Evolutionary conservation across 2,113 vertebrate species (phyloP).

Genomic region (Todiramphus saurophagus): DNA sequence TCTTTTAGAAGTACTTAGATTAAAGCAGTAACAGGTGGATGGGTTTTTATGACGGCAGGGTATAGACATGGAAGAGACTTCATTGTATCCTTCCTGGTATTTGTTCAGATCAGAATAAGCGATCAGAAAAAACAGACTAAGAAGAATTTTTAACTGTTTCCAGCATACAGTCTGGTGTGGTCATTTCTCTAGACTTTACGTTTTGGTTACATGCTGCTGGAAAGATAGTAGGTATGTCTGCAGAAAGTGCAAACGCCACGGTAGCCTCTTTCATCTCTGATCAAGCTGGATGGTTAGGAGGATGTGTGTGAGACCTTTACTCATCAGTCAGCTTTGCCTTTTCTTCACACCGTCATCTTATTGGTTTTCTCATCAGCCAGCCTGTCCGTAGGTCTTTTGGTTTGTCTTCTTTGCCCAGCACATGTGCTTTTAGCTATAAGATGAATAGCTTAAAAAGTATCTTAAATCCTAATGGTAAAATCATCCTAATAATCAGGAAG

Average conservation of each 20-base stretch:
- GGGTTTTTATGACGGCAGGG: not conserved
- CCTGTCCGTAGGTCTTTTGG: not conserved
- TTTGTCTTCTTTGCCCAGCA: not conserved
- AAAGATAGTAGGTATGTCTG: not conserved
- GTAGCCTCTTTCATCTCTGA: not conserved
- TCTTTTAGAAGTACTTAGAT: not conserved
- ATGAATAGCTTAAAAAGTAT: not conserved
- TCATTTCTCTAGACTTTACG: not conserved
- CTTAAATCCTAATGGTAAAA: not conserved
- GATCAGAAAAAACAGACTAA: not conserved
- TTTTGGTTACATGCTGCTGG: not conserved
- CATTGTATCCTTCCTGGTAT: not conserved
- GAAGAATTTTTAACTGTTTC: not conserved
- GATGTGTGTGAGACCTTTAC: not conserved
- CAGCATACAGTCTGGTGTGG: not conserved
- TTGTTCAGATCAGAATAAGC: not conserved
- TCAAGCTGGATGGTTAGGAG: not conserved
- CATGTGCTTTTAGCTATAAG: not conserved
- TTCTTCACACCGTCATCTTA: rapidly evolving
- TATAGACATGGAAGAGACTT: not conserved
- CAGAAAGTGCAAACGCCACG: not conserved
- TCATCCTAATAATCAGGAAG: not conserved
- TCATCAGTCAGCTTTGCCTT: not conserved
- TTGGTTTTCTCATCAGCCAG: not conserved
- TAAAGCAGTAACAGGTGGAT: not conserved